Conservation (phyloP, 2,888 invertebrate genomes). For the Hemithea aestivaria region DNA sequence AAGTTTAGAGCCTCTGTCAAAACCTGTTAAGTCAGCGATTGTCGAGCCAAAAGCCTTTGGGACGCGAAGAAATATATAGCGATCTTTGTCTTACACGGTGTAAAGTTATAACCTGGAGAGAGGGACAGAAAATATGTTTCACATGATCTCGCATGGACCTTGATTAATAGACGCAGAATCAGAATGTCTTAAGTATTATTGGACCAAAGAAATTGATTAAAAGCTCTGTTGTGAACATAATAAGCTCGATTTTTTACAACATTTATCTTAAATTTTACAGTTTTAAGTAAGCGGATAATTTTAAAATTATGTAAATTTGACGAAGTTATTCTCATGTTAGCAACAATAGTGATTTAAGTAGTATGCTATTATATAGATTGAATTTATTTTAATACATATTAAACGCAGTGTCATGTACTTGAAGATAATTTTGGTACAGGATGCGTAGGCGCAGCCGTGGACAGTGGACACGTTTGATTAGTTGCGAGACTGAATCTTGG, state of each 20-base stretch:
- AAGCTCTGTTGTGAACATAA: constrained; percentile 14
- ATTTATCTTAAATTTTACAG: constrained; percentile 55
- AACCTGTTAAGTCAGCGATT: constrained; percentile 73
- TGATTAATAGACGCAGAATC: constrained; percentile 36
- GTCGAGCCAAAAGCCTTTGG: constrained; percentile 47
- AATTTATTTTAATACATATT: constrained; percentile 12
- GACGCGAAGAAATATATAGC: constrained; percentile 33
- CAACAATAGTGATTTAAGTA: constrained; percentile 20
- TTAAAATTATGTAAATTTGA: constrained; percentile 46
- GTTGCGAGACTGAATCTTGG: constrained; percentile 60
- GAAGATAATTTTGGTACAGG: constrained; percentile 45
- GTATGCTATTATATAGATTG: constrained; percentile 10
- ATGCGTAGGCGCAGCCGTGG: constrained; percentile 65
- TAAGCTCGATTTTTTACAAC: constrained; percentile 36
- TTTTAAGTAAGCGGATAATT: constrained; percentile 43
- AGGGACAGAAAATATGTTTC: constrained; percentile 37
- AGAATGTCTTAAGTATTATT: constrained; percentile 38
- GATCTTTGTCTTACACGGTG: constrained; percentile 41
- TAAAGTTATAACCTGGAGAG: constrained; percentile 28
- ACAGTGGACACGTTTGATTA: constrained; percentile 75
- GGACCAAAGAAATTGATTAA: constrained; percentile 29
- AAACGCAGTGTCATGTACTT: constrained; percentile 5
- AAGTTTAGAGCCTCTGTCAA: constrained; percentile 48
- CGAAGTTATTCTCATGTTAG: constrained; percentile 27
- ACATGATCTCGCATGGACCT: constrained; percentile 51